phyloP scores from a whole-genome alignment of 2,113 vertebrate genomes.

The Carassius gibelio region DNA sequence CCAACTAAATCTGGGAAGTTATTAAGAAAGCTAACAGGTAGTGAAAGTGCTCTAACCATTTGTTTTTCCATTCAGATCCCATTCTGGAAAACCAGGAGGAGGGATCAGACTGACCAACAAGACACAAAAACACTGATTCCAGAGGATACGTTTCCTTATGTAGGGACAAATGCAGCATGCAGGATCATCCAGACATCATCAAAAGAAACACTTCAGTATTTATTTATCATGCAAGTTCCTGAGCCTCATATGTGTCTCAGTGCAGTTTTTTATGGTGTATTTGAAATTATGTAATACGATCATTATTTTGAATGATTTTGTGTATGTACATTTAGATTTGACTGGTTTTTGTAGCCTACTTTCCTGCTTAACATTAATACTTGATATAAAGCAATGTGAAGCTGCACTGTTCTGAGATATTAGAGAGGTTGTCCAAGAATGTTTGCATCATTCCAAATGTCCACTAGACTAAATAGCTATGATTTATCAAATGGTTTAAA shows the following conservation, averaged over 20 bases:
- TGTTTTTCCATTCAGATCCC: conserved; percentile 38
- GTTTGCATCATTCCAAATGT: conserved; percentile 33
- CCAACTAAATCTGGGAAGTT: not conserved
- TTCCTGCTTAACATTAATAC: conserved; percentile 11
- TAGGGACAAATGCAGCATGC: not conserved
- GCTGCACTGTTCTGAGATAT: conserved; percentile 34
- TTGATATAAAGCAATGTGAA: conserved; percentile 30
- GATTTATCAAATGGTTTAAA: conserved; percentile 45
- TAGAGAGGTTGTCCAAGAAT: not conserved
- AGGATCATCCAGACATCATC: not conserved
- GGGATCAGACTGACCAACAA: conserved; percentile 42
- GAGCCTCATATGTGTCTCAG: conserved; percentile 17
- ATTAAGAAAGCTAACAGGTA: not conserved
- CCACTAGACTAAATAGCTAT: conserved; percentile 5
- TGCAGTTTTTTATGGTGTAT: not conserved
- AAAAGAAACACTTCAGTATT: conserved; percentile 18
- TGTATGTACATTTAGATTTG: conserved; percentile 5
- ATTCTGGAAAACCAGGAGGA: conserved; percentile 58
- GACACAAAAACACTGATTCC: not conserved
- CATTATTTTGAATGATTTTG: conserved; percentile 12
- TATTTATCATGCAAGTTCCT: not conserved
- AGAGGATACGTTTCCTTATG: not conserved
- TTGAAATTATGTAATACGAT: not conserved
- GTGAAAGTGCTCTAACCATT: not conserved
- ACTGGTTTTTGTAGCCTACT: conserved; percentile 16